Conservation (phyloP, 2,797 vertebrate species). For the Sebastes minor region DNA sequence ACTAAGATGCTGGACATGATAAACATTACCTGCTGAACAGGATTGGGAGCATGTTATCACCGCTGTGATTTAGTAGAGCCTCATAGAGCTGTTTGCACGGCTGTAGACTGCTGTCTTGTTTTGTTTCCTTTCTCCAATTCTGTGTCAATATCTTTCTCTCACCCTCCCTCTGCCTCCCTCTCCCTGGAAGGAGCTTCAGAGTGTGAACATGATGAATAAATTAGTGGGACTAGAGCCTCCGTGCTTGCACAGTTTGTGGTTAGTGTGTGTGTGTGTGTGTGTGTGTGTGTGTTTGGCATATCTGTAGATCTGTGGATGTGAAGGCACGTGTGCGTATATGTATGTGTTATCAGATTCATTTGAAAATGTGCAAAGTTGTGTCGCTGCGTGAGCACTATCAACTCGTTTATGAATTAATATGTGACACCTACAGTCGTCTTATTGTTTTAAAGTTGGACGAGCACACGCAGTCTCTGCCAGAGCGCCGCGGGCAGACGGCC, state of each 20-base stretch:
- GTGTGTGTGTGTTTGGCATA: background rate
- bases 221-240: background rate
- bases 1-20: background rate
- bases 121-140: background rate
- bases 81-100: background rate
- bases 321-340: background rate
- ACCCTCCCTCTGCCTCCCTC: background rate
- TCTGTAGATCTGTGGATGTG: background rate
- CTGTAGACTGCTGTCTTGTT: background rate
- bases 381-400: background rate
- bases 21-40: background rate
- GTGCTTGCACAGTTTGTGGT: background rate
- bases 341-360: background rate
- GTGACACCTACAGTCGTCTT: background rate
- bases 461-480: background rate
- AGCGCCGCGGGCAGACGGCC: background rate
- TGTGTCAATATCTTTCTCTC: background rate
- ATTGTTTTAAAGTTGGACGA: background rate
- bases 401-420: background rate
- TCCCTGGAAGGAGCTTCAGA: constrained; percentile 1
- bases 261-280: background rate
- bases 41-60: background rate
- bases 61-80: background rate
- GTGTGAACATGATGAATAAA: constrained; percentile 29
- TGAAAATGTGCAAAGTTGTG: background rate